Evolutionary conservation across 2,888 invertebrate species (phyloP).

Genomic region (Volucella inflata): DNA sequence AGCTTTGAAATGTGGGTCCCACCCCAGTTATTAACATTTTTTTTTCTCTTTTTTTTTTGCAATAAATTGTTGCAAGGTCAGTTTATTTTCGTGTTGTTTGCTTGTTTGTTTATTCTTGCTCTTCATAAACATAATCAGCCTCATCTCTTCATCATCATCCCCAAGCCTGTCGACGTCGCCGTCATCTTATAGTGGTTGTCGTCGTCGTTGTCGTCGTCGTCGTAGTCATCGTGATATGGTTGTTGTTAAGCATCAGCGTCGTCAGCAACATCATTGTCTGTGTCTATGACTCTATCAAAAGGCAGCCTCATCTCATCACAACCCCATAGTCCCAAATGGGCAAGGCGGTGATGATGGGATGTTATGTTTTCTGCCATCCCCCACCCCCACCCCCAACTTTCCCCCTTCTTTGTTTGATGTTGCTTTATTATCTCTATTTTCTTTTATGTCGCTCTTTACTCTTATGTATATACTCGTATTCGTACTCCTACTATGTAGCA

Average conservation of each 20-base stretch:
- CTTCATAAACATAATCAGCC: conserved; percentile 54
- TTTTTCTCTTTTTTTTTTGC: conserved; percentile 43
- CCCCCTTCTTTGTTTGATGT: conserved; percentile 3
- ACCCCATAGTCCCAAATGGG: conserved; percentile 25
- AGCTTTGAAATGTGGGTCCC: conserved; percentile 33
- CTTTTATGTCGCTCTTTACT: neutral
- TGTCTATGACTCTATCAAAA: conserved; percentile 61
- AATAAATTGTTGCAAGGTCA: conserved; percentile 74
- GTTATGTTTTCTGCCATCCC: neutral
- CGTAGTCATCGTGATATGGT: conserved; percentile 2
- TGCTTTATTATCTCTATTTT: conserved; percentile 16
- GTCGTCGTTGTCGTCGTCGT: too few species aligned
- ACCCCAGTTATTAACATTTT: conserved; percentile 17
- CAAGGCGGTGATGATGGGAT: conserved; percentile 9
- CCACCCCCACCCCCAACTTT: conserved; percentile 12
- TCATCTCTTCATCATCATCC: conserved; percentile 36
- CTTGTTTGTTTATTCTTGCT: conserved; percentile 52
- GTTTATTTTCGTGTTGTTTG: conserved; percentile 59
- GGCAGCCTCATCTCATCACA: conserved; percentile 8
- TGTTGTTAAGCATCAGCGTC: conserved; percentile 48
- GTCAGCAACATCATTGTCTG: conserved; percentile 64
- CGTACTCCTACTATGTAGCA: too few species aligned
- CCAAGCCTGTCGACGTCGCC: too few species aligned
- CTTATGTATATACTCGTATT: conserved; percentile 26
- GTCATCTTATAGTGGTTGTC: too few species aligned